Percentiles rank a stretch among this genome's conserved stretches.
Conservation (phyloP, 2,888 invertebrate genomes). For the Dioctria linearis region DNA sequence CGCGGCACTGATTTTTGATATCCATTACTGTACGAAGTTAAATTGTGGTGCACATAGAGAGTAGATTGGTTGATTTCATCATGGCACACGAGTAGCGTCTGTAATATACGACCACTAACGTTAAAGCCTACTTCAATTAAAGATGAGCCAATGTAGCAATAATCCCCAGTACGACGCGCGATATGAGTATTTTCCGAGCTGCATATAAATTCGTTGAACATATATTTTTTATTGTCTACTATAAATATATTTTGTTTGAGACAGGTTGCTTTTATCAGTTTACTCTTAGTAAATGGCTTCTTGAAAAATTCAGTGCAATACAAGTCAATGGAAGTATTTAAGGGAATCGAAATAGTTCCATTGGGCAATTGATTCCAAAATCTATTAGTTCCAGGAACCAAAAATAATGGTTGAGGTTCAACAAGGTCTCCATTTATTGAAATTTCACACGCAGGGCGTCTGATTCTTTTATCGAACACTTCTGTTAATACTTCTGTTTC, state of each 20-base stretch:
- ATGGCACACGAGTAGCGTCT: conserved; percentile 69
- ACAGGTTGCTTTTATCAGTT: conserved; percentile 64
- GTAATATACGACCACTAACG: conserved; percentile 65
- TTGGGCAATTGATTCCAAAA: conserved; percentile 65
- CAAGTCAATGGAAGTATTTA: conserved; percentile 65
- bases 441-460: conserved; percentile 17
- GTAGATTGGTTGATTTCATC: conserved; percentile 67
- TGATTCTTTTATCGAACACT: neutral
- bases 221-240: conserved; percentile 60
- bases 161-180: conserved; percentile 62
- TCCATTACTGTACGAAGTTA: conserved; percentile 70
- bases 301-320: conserved; percentile 62
- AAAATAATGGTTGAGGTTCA: conserved; percentile 76
- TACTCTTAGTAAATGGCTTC: conserved; percentile 57
- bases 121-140: conserved; percentile 69
- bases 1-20: conserved; percentile 69
- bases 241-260: conserved; percentile 62
- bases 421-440: conserved; percentile 26
- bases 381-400: conserved; percentile 68
- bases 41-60: conserved; percentile 68
- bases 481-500: neutral
- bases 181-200: conserved; percentile 63
- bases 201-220: conserved; percentile 66
- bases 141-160: conserved; percentile 64
- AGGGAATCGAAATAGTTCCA: conserved; percentile 64